phyloP scores from a whole-genome alignment of 2,113 vertebrate species.

The Xyliphius kryptos region DNA sequence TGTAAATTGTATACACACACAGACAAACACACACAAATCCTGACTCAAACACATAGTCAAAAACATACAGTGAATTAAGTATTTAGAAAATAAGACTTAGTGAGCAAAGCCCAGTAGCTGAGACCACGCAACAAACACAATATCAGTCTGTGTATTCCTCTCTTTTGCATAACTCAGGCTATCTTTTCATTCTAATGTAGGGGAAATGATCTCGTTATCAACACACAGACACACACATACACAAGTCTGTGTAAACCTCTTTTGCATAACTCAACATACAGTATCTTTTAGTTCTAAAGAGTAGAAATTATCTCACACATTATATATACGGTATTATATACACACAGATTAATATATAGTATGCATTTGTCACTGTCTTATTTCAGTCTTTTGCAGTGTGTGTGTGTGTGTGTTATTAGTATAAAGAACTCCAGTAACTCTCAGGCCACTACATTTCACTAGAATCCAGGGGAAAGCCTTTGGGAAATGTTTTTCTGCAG shows the following conservation, averaged over 20 bases:
- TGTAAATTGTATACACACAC: no score
- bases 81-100: no score
- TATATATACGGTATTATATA: no score
- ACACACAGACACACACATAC: slow-evolving; percentile 7
- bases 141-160: background rate
- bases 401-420: no score
- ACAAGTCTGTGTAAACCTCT: no score
- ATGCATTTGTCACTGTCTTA: background rate
- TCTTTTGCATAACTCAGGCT: background rate
- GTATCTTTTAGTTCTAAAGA: no score
- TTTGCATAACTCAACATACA: background rate
- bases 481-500: background rate
- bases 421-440: background rate
- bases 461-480: background rate
- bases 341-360: background rate
- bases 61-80: no score
- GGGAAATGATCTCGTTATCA: background rate
- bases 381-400: no score
- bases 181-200: slow-evolving; percentile 10
- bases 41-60: no score
- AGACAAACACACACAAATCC: no score
- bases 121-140: background rate
- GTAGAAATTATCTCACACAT: no score
- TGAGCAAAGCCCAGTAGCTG: no score
- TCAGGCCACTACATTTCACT: background rate